Evolutionary conservation across 1,140 invertebrate genomes (phyloP), one percentile per base, ranked within the genome.

Genomic region (Zaprionus lachaisei): DNA sequence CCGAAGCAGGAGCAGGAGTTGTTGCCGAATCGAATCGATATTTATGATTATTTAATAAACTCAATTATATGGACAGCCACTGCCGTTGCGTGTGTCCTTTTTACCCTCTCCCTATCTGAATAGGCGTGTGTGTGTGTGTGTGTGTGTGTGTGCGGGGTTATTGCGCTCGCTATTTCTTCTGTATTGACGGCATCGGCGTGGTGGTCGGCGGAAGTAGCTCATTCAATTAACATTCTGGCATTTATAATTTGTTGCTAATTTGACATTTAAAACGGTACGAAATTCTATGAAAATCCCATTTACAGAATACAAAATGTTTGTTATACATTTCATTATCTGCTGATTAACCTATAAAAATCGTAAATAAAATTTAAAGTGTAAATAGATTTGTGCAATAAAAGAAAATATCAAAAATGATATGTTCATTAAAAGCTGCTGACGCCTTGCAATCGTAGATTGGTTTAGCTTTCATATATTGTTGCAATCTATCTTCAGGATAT

Each of bases 21-120:
- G 49, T 20, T 20, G 37, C 20, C 37, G 58, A 67, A 67, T 72
- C 37, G 72, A 90, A 90, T 90, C 85, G 85, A 90, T 90, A 90
- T 90, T 85, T 90, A 83, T 90, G 85, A 90, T 90, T 90, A 90
- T 90, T 90, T 90, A 85, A 90, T 91, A 90, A 85, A 77, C 85
- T 85, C 85, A 90, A 91, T 90, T 81, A 86, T 72, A 79, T 57
- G 65, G 54, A 22, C 64, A 66, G 55, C 65, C n/a, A 31, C 41
- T 47, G 41, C 54, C 54, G 20, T 34, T 72, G 73, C 62, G 74
- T 67, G 49, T 72, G 7, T 37, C 69, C 60, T 64, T 47, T 24
- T 20, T 9, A 14, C 41, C 41, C 41, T 3, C n/a, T 6, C 15
- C 38, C 5, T 6, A 2, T 37, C 37, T 34, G 34, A 47, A 17